A percentile compares a stretch with the other conserved stretches of the same genome.
Conservation (phyloP, 2,888 invertebrate species). For the Drosophila subquinaria region DNA sequence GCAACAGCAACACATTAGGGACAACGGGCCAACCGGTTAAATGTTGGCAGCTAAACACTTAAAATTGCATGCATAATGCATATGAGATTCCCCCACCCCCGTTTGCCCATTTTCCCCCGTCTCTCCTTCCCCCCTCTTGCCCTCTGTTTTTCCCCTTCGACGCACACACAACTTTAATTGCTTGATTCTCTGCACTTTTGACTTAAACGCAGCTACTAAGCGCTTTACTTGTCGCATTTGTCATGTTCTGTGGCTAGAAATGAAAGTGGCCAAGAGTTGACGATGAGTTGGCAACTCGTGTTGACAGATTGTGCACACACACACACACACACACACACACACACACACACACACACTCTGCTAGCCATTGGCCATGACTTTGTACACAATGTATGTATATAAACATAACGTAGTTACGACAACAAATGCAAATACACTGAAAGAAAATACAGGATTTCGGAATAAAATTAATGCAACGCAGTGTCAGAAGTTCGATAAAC, state of each 20-base stretch:
- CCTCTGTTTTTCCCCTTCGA: neutral
- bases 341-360: constrained; percentile 10
- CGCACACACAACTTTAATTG: constrained; percentile 35
- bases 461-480: too few species aligned
- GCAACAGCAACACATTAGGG: constrained; percentile 34
- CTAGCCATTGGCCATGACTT: constrained; percentile 35
- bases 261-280: constrained; percentile 5
- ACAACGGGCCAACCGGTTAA: constrained; percentile 9
- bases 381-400: neutral
- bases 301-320: constrained; percentile 38
- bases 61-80: constrained; percentile 49
- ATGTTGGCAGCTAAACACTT: constrained; percentile 29
- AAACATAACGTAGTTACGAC: constrained; percentile 3
- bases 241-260: constrained; percentile 19
- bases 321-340: constrained; percentile 45
- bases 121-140: neutral
- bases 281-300: constrained; percentile 6
- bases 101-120: too few species aligned
- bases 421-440: too few species aligned
- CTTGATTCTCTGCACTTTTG: constrained; percentile 40
- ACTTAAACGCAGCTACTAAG: constrained; percentile 20
- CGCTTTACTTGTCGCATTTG: constrained; percentile 42
- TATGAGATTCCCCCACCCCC: constrained; percentile 2
- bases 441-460: neutral
- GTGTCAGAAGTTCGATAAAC: too few species aligned